phyloP scores from a whole-genome alignment of 2,888 invertebrate genomes.

The Dione vanillae region DNA sequence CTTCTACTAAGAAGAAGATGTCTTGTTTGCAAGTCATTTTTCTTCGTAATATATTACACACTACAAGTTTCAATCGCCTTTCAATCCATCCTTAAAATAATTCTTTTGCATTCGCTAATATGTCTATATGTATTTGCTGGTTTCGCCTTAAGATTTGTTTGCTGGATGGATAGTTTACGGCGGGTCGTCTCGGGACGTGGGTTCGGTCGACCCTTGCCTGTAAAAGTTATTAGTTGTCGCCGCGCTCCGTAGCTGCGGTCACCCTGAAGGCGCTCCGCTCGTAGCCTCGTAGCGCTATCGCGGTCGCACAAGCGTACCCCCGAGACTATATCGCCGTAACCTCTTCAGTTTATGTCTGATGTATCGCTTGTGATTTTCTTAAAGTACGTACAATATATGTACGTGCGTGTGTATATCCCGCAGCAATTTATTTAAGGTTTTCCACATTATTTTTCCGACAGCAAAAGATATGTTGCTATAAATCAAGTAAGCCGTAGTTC shows the following conservation, averaged over 20 bases:
- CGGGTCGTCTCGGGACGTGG: constrained; percentile 4
- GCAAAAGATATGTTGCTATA: neutral
- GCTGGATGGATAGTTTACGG: neutral
- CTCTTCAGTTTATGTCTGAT: constrained; percentile 3
- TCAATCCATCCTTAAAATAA: neutral
- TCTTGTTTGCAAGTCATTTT: neutral
- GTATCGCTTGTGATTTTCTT: neutral
- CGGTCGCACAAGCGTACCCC: neutral
- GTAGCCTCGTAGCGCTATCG: neutral
- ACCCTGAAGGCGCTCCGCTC: neutral
- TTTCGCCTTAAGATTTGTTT: constrained; percentile 7
- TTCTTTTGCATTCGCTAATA: neutral
- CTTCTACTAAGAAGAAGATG: neutral
- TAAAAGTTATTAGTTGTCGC: constrained; percentile 18
- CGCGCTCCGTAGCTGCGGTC: neutral
- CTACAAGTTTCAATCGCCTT: too few relatives aligned
- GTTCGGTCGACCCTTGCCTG: neutral
- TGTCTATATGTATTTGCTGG: neutral
- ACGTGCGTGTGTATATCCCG: neutral
- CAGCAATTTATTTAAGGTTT: neutral
- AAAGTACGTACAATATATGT: neutral
- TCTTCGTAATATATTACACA: too few relatives aligned
- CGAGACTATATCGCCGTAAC: constrained; percentile 1
- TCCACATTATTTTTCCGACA: neutral
- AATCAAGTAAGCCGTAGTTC: neutral